Base-by-base conservation (phyloP, 2,113 vertebrate species). In the Antidorcas marsupialis region DNA sequence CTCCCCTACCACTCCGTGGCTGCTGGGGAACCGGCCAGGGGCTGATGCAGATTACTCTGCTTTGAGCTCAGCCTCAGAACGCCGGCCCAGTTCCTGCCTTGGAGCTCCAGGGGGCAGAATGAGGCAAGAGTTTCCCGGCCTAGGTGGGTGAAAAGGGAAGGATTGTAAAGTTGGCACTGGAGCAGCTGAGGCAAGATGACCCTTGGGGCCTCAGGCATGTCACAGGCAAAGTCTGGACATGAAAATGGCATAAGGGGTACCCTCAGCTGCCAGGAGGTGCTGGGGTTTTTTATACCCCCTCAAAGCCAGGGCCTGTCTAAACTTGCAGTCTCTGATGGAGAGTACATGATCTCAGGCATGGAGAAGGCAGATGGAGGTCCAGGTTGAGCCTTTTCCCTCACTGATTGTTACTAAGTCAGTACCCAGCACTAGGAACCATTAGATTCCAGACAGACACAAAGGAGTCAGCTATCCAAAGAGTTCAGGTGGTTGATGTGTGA, bases 51-150 rank as follows among this genome's bases (percentile, higher is more conserved):
- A 98, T 98, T 98, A 98, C 95, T 95, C 85, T 83, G 94, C 98
- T 98, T 98, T 97, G 95, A 99, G 98, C 86, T 95, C 98, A 97
- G 97, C 97, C 97, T 98, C 97, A 98, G 98, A 98, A 98, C 87
- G 97, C 98, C 98, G 98, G 97, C 98, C 97, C 98, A 98, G 98
- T 99, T 99, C 99, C 99, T 99, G 99, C 98, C 99, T 99, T 98
- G 98, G 98, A 99, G 67, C 98, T 98, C 97, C 98, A 99, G 98
- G 98, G 99, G 98, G 98, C 98, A 98, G 98, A 99, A 98, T 99
- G 99, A 99, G 98, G 98, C 98, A 96, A 98, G 97, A 98, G 95
- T 99, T 99, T 98, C 98, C 28, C 2, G 82, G 90, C 89, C 87
- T 71, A 94, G 53, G 97, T 97, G 97, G 97, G 89, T 91, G 98